Percentiles rank a stretch among this genome's conserved stretches.
Conservation (phyloP, 2,113 vertebrate genomes). For the Tragelaphus imberbis region DNA sequence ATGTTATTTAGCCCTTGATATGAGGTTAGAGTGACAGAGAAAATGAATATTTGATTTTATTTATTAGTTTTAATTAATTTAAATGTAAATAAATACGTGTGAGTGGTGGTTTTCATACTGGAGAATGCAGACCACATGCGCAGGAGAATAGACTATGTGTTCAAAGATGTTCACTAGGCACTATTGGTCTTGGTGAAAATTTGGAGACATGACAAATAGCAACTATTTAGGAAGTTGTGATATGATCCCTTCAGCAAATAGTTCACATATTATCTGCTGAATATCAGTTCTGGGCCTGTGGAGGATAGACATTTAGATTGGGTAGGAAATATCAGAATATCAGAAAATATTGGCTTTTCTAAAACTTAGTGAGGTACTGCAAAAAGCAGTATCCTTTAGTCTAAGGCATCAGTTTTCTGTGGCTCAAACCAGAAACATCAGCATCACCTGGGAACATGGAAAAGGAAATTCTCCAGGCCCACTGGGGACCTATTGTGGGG, state of each 20-base stretch:
- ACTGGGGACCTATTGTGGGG: not conserved
- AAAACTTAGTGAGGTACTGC: not conserved
- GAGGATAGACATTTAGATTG: not conserved
- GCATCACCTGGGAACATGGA: not conserved
- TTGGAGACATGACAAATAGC: not conserved
- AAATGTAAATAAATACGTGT: not conserved
- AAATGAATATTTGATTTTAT: not conserved
- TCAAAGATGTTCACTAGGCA: not conserved
- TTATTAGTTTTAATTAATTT: not conserved
- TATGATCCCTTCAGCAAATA: not conserved
- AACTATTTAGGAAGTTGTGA: not conserved
- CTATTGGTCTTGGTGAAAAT: not conserved
- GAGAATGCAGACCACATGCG: not conserved
- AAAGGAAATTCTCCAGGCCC: not conserved
- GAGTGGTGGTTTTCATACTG: not conserved
- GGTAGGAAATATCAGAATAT: not conserved
- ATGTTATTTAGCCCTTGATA: not conserved
- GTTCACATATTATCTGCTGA: not conserved
- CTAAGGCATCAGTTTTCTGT: not conserved
- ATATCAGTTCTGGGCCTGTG: not conserved
- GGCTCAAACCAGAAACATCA: not conserved
- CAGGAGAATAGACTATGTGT: not conserved
- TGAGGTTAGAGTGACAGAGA: not conserved
- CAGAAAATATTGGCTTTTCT: not conserved
- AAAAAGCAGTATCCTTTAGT: not conserved